Evolutionary conservation across 2,888 invertebrate species (phyloP), one percentile per base, ranked within the genome.

Genomic region (Thalpophila matura): DNA sequence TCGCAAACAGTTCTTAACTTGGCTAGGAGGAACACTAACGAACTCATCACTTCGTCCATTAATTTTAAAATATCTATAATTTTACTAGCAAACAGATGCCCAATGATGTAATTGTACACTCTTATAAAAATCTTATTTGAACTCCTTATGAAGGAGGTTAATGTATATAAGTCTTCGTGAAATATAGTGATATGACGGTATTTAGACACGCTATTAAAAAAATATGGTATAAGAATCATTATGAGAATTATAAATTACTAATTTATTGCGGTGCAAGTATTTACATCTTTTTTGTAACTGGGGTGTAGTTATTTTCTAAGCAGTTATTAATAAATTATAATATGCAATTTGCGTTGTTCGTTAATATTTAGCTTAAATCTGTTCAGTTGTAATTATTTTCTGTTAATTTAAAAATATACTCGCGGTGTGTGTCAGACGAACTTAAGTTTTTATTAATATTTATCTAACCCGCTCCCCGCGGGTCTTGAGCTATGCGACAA

Each of bases 21-120:
- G 90, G 90, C 91, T 91, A 91, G 89, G 91, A 92, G 90, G 90
- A 92, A 91, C 92, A 93, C 92, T 93, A 94, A 94, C 94, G 94
- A 95, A 94, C 93, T 93, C 92, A 88, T 91, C 89, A 94, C 92
- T 95, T 94, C 95, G 95, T 95, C 95, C 95, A 95, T 94, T 94
- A 94, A 93, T 93, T 94, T 93, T 91, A 93, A 93, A 88, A 89
- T 87, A 81, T 75, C 81, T 80, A 92, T 92, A 92, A 92, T 91
- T 93, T 94, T 91, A 94, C 89, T 91, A 92, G 89, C 89, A 86
- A 89, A 89, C 90, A 90, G 90, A 91, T 89, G 89, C 91, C 91
- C 92, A 85, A 89, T 86, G 81, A 89, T 92, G 89, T n/a, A n/a
- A n/a, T n/a, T n/a, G n/a, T 91, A 91, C 87, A 90, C 89, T 88